A percentile compares a stretch with the other conserved stretches of the same genome.
These are phyloP conservation scores for Malurus elegans DNA, from an alignment of 2,113 vertebrate genomes.

Conservation along the genomic window DNA sequence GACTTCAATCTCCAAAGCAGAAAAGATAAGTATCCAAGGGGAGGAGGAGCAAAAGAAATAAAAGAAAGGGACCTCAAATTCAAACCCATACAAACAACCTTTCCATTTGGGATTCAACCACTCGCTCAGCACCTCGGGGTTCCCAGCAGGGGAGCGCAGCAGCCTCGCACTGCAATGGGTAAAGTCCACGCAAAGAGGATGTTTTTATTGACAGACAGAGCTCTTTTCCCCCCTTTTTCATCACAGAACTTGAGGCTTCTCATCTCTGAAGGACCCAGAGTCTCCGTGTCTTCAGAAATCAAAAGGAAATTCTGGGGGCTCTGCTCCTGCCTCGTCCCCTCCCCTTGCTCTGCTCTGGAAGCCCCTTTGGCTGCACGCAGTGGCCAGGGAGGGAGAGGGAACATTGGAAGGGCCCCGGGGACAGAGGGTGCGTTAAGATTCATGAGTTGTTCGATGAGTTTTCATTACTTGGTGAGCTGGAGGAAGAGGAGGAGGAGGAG, in stretches of 20 bases:
- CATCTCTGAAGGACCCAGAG: slow-evolving; percentile 22
- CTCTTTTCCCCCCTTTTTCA: not conserved
- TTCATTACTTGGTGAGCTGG: slow-evolving; percentile 89
- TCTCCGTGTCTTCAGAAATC: not conserved
- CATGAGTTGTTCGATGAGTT: slow-evolving; percentile 88
- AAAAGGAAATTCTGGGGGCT: not conserved
- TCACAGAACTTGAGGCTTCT: slow-evolving; percentile 42
- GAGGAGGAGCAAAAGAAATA: not conserved
- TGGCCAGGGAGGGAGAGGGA: slow-evolving; percentile 15
- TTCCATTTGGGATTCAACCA: not conserved
- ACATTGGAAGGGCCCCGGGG: slow-evolving; percentile 21
- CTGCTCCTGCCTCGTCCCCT: not conserved
- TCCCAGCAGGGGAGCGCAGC: not conserved
- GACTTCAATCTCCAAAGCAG: slow-evolving; percentile 27
- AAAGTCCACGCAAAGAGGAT: slow-evolving; percentile 24
- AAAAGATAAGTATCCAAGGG: slow-evolving; percentile 6
- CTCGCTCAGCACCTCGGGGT: not conserved
- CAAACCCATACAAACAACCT: slow-evolving; percentile 32
- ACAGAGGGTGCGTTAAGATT: slow-evolving; percentile 53
- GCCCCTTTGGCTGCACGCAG: not conserved
- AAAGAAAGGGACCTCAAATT: not conserved
- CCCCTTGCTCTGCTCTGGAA: slow-evolving; percentile 17
- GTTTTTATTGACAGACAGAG: slow-evolving; percentile 27
- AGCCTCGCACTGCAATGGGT: not conserved
- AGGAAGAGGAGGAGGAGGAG: slow-evolving; percentile 81